Evolutionary conservation across 1,140 invertebrate species (phyloP).

Genomic region (Caenorhabditis brenneri): DNA sequence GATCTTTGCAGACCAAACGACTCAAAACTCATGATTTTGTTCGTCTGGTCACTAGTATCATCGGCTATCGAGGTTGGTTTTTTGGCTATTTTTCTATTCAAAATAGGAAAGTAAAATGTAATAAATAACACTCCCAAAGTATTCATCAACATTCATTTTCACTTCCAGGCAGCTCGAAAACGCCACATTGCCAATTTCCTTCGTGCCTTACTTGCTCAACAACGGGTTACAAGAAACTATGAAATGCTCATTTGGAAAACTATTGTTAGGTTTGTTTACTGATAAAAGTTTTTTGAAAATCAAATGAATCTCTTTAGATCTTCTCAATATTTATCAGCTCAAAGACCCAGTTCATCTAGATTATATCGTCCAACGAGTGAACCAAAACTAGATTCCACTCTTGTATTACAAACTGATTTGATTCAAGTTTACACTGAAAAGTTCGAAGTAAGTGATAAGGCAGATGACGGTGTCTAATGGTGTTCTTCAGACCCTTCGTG

Average conservation of each 20-base stretch:
- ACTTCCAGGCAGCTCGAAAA: conserved; percentile 17
- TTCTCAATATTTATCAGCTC: conserved; percentile 15
- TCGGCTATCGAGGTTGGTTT: conserved; percentile 39
- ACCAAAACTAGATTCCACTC: conserved; percentile 15
- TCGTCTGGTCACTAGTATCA: conserved; percentile 49
- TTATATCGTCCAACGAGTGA: conserved; percentile 16
- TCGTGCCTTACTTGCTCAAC: conserved; percentile 41
- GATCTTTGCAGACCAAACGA: neutral
- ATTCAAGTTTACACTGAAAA: conserved; percentile 12
- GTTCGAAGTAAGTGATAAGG: neutral
- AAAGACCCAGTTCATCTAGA: conserved; percentile 1
- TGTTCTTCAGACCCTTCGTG: neutral
- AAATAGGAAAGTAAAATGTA: too few species aligned
- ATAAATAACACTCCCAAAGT: too few species aligned
- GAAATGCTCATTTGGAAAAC: conserved; percentile 24
- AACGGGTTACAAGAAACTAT: conserved; percentile 32
- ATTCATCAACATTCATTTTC: neutral
- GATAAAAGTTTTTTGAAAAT: neutral
- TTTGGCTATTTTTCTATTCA: conserved; percentile 24
- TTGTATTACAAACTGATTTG: conserved; percentile 7
- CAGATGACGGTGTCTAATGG: neutral
- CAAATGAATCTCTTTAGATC: neutral
- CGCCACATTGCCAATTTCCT: conserved; percentile 14
- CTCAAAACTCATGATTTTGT: conserved; percentile 41
- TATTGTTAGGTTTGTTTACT: neutral